Conservation (phyloP, 2,113 vertebrate genomes). For the Orthochromis malagaraziensis region DNA sequence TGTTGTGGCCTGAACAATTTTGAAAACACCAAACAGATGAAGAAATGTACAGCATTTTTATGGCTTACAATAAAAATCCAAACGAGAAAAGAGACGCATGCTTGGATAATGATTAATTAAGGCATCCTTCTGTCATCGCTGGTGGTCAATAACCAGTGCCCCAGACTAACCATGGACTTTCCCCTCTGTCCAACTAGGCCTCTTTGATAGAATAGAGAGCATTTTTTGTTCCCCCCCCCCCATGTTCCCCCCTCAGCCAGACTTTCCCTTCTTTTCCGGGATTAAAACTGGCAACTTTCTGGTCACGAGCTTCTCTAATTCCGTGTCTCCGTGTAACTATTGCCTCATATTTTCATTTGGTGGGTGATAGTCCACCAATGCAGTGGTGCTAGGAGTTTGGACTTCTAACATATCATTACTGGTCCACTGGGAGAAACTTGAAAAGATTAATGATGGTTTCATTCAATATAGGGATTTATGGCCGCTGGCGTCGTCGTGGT, state of each 20-base stretch:
- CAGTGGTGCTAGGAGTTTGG: slow-evolving; percentile 20
- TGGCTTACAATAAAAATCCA: neutral
- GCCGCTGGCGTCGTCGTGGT: slow-evolving; percentile 46
- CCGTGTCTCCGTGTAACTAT: neutral
- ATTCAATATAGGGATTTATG: slow-evolving; percentile 44
- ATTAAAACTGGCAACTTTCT: slow-evolving; percentile 16
- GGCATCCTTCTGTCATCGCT: neutral
- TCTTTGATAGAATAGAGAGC: neutral
- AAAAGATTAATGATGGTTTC: slow-evolving; percentile 59
- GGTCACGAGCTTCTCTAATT: neutral
- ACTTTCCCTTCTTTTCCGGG: neutral
- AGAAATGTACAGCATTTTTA: neutral
- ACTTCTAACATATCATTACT: slow-evolving; percentile 58
- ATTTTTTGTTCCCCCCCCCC: neutral
- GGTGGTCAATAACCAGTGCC: neutral
- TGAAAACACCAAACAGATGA: neutral
- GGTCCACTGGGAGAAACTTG: slow-evolving; percentile 33
- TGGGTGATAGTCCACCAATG: slow-evolving; percentile 44
- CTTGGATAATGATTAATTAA: neutral
- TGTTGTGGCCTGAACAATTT: neutral
- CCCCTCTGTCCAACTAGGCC: neutral
- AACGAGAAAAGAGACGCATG: neutral
- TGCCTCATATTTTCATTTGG: slow-evolving; percentile 48
- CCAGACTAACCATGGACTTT: neutral
- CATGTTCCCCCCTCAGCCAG: neutral